phyloP scores from a whole-genome alignment of 2,113 vertebrate genomes.

The Butorides virescens region DNA sequence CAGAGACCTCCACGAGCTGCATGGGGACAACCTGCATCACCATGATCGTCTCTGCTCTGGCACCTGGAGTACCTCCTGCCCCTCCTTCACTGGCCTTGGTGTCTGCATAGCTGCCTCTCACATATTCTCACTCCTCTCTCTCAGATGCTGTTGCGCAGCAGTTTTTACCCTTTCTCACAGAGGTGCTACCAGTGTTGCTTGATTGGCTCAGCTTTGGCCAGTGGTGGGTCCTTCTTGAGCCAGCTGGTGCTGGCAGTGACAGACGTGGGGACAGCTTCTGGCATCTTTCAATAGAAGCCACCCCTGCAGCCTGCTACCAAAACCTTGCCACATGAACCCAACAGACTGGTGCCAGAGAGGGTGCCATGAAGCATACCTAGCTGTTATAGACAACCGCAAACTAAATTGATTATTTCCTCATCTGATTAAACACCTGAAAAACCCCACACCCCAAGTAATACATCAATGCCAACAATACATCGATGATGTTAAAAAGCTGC shows the following conservation, averaged over 20 bases:
- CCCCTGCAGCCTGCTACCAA: background rate
- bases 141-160: background rate
- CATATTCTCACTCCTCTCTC: background rate
- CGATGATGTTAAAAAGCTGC: background rate
- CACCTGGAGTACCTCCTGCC: background rate
- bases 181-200: background rate
- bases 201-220: background rate
- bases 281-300: background rate
- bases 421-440: background rate
- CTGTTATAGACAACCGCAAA: background rate
- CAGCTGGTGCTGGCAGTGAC: background rate
- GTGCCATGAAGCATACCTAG: background rate
- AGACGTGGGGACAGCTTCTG: background rate
- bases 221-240: background rate
- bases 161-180: background rate
- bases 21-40: background rate
- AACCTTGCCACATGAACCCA: background rate
- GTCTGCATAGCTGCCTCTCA: background rate
- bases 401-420: background rate
- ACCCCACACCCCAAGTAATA: background rate
- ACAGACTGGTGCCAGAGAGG: background rate
- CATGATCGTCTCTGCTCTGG: background rate
- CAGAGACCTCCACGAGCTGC: background rate
- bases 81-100: background rate
- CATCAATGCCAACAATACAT: background rate